Evolutionary conservation across 2,888 invertebrate species (phyloP).

Genomic region (Malachius bipustulatus): DNA sequence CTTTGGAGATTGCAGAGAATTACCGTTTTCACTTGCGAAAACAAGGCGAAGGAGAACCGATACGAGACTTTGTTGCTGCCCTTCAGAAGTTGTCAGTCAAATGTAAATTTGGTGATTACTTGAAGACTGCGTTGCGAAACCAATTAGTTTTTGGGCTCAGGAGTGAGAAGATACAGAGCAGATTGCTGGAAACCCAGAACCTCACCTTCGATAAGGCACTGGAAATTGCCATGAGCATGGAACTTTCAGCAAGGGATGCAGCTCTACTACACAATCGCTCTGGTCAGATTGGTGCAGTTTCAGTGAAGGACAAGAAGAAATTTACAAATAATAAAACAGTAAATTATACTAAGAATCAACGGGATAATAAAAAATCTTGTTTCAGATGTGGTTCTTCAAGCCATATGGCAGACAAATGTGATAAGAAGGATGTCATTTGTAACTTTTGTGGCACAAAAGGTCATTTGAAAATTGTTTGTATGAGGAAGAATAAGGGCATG

Average conservation of each 20-base stretch:
- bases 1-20: constrained; percentile 17
- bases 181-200: constrained; percentile 19
- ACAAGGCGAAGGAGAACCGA: constrained; percentile 17
- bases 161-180: constrained; percentile 17
- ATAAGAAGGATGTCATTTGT: constrained; percentile 4
- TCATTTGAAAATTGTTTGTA: constrained; percentile 7
- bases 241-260: constrained; percentile 16
- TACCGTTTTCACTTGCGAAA: constrained; percentile 18
- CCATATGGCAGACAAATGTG: constrained; percentile 2
- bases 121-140: constrained; percentile 20
- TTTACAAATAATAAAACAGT: too few relatives aligned
- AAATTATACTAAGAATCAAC: background rate
- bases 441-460: constrained; percentile 5
- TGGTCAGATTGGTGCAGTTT: background rate
- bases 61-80: constrained; percentile 15
- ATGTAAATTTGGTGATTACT: constrained; percentile 20
- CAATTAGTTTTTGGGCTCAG: constrained; percentile 22
- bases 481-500: constrained; percentile 4
- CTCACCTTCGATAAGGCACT: constrained; percentile 18
- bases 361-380: background rate
- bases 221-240: constrained; percentile 17
- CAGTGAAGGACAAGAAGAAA: background rate
- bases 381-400: background rate
- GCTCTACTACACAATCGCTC: constrained; percentile 6
- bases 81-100: constrained; percentile 15